Base-by-base conservation (phyloP, 53 echinoderm and acorn worm genomes). In the Arbacia lixula region DNA sequence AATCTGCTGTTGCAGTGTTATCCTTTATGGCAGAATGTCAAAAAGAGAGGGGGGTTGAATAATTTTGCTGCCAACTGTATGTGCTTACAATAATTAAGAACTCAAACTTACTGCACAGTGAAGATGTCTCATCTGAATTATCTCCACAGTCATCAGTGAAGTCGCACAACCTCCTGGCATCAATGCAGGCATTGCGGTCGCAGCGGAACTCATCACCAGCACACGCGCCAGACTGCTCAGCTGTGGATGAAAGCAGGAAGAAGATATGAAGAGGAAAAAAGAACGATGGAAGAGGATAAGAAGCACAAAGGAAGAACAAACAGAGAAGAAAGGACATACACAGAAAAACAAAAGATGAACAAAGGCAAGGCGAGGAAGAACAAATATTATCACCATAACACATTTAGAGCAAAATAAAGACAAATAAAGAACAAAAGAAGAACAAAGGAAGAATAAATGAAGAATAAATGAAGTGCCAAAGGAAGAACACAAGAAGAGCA, bases 121-220 rank as follows among this genome's bases (percentile, higher is more conserved):
- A 32, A 3, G 76, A 43, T 22, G 84, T 85, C 53, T 92, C 92
- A 84, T 92, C 92, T 1, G 92, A 92, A 37, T 60, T 53, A 31
- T 92, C 91, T 17, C 91, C 91, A 39, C 91, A 91, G 29, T 91
- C 91, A 58, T 91, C 91, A 35, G 86, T 91, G 34, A 85, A 86
- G 68, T 92, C 92, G 42, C 92, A 92, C 19, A 72, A 33, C n/a
- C 58, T 80, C 17, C 57, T 30, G 34, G 51, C 20, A 6, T 85
- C 25, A 5, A 92, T 57, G 46, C 92, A 92, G 26, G 88, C 88
- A 41, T 57, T 58, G 38, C 85, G 77, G 36, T 57, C 64, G 38
- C 92, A 92, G 2, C 85, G 68, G 72, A 92, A 92, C 67, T 88
- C 81, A 37, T 74, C 71, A 20, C 39, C 30, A 30, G n/a, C 36